A percentile compares a stretch with the other conserved stretches of the same genome.
Conservation (phyloP, 1,140 invertebrate genomes). For the Chymomyza costata region DNA sequence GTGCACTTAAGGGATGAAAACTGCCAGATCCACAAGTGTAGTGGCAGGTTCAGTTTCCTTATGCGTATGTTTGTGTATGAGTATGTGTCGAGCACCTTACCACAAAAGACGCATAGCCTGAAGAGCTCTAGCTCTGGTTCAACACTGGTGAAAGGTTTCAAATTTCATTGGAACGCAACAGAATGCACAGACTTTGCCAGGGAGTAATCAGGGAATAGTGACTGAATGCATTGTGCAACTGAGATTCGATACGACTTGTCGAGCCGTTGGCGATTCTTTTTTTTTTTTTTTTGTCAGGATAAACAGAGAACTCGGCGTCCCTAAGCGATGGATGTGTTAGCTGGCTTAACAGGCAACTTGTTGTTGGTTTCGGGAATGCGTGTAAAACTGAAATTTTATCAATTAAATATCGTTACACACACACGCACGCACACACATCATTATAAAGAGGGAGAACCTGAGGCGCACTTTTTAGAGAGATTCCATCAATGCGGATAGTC, state of each 20-base stretch:
- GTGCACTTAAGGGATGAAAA: slow-evolving; percentile 65
- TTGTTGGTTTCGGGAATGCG: slow-evolving; percentile 39
- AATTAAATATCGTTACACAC: slow-evolving; percentile 60
- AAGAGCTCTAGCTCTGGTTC: background rate
- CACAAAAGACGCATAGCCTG: slow-evolving; percentile 10
- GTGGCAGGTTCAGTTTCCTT: slow-evolving; percentile 55
- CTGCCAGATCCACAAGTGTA: slow-evolving; percentile 48
- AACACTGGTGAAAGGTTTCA: slow-evolving; percentile 59
- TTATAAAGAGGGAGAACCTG: no score
- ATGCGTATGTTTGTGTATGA: slow-evolving; percentile 4
- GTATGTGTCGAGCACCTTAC: slow-evolving; percentile 37
- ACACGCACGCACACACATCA: slow-evolving; percentile 37
- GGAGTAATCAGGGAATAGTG: no score
- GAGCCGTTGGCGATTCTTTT: slow-evolving; percentile 33
- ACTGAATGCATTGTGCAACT: slow-evolving; percentile 56
- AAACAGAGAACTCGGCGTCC: slow-evolving; percentile 30
- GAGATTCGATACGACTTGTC: slow-evolving; percentile 53
- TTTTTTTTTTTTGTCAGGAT: slow-evolving; percentile 58
- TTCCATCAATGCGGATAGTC: no score
- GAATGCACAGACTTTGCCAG: background rate
- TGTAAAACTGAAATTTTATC: slow-evolving; percentile 56
- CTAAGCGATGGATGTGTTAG: slow-evolving; percentile 18
- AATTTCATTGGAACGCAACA: slow-evolving; percentile 41
- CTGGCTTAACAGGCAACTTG: slow-evolving; percentile 48
- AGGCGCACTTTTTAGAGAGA: no score